Base-by-base conservation (phyloP, 30 jellyfish, hydroid and myxozoan species). In the Aurelia aurita complex sp. Pacific region DNA sequence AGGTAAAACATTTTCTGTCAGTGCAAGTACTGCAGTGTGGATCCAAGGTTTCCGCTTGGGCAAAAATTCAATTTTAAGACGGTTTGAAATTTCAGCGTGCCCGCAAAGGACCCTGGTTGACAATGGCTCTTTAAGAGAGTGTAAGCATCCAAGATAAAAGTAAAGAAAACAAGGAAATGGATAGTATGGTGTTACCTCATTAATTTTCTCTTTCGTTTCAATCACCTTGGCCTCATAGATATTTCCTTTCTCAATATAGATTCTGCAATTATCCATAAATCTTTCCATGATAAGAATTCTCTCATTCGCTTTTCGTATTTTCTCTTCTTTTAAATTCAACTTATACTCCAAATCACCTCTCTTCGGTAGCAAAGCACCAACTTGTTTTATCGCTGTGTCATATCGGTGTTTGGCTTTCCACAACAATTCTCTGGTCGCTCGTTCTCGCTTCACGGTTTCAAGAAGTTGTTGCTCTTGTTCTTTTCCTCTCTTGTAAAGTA, bases 201-300 rank as follows among this genome's bases (percentile, higher is more conserved):
- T 67, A 7, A 84, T 84, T 57, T 61, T 64, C 35, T 84, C 93
- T 59, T 74, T 75, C 35, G 93, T 84, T 53, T 84, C 93, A 5
- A 53, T 69, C 60, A 84, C 69, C 65, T 73, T 73, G 67, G 33
- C 71, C 38, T 84, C 93, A 23, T 67, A 77, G 19, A 84, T 65
- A 84, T 84, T 84, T 64, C 93, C 93, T 53, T 77, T 84, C 36
- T 64, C 93, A n/a, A 84, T 52, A 34, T 12, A 84, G 67, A 73
- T 23, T 18, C 35, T 62, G 77, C 93, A 84, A 63, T 84, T 73
- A 10, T 84, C 87, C 32, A 62, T 36, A 53, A 84, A 84, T 57
- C 93, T 84, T n/a, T 84, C 82, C 66, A 84, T 64, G 61, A 72
- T 53, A 33, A 71, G 54, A 3, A 84, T 84, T 46, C 87, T 63